phyloP scores from a whole-genome alignment of 2,888 invertebrate genomes.

The Pachliopta kotzebuea region DNA sequence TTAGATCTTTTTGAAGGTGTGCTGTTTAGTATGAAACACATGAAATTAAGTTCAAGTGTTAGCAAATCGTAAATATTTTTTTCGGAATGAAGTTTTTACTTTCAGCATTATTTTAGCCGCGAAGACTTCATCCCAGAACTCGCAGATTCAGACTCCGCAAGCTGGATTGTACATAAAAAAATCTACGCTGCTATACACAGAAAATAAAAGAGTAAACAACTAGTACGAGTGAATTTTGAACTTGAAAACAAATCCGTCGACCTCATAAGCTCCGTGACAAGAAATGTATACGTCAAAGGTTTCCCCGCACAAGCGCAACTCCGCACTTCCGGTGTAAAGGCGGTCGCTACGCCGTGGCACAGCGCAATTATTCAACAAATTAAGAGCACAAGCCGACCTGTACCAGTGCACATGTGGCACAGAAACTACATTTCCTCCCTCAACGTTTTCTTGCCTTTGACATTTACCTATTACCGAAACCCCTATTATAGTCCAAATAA shows the following conservation, averaged over 20 bases:
- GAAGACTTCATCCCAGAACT: too few relatives aligned
- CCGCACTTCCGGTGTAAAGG: background rate
- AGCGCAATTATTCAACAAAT: constrained; percentile 62
- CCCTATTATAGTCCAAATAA: background rate
- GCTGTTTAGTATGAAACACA: too few relatives aligned
- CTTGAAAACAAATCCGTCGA: constrained; percentile 4
- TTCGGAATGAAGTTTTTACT: too few relatives aligned
- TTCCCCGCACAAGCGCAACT: constrained; percentile 3
- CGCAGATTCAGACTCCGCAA: too few relatives aligned
- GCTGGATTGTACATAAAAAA: too few relatives aligned
- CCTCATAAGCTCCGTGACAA: constrained; percentile 8
- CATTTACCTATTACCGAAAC: constrained; percentile 23
- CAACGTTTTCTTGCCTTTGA: constrained; percentile 56
- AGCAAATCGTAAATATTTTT: too few relatives aligned
- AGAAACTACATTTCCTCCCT: constrained; percentile 57
- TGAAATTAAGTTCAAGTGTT: too few relatives aligned
- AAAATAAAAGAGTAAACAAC: background rate
- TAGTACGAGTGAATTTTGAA: constrained; percentile 11
- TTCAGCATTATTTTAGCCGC: too few relatives aligned
- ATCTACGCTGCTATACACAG: background rate
- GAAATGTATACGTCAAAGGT: constrained; percentile 15
- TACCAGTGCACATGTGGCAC: constrained; percentile 40
- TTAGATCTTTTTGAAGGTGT: too few relatives aligned
- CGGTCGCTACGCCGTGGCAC: background rate
- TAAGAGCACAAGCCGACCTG: constrained; percentile 51